Percentiles rank a stretch among this genome's conserved stretches.
phyloP scores from a whole-genome alignment of 2,888 invertebrate species.

The Pollenia griseotomentosa region DNA sequence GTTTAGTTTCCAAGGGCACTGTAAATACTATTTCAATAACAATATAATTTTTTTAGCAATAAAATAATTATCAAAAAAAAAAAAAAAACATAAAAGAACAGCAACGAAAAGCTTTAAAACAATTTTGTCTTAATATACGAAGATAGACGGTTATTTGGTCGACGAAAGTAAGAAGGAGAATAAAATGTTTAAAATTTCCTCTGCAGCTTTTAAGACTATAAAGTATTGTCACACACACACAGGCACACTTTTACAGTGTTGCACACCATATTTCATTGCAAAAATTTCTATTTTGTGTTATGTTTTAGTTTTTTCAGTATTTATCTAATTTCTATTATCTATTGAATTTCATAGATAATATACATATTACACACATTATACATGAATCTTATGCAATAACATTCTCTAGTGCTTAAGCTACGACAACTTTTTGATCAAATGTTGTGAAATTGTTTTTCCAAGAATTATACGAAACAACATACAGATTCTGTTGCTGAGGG shows the following conservation, averaged over 20 bases:
- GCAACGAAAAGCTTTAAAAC: not conserved
- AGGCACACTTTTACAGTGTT: too few relatives aligned
- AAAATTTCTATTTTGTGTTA: not conserved
- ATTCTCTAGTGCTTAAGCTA: not conserved
- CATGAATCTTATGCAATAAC: not conserved
- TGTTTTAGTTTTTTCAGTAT: not conserved
- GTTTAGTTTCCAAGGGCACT: conserved; percentile 11
- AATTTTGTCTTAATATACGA: conserved; percentile 10
- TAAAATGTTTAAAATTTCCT: conserved; percentile 42
- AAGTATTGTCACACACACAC: too few relatives aligned
- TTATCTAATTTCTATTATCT: conserved; percentile 39
- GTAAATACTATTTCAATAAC: not conserved
- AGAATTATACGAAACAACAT: not conserved
- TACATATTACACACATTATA: too few relatives aligned
- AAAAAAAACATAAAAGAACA: not conserved
- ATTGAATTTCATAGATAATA: conserved; percentile 43
- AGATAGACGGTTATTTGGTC: not conserved
- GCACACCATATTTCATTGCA: conserved; percentile 8
- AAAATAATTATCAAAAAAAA: conserved; percentile 22
- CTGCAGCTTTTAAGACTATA: conserved; percentile 11
- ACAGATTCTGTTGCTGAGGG: not conserved
- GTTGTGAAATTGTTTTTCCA: not conserved
- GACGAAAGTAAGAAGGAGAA: not conserved
- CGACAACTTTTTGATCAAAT: not conserved
- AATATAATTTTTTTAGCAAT: conserved; percentile 18